Evolutionary conservation across 2,888 invertebrate genomes (phyloP).

Genomic region (Ommatoiulus sabulosus): DNA sequence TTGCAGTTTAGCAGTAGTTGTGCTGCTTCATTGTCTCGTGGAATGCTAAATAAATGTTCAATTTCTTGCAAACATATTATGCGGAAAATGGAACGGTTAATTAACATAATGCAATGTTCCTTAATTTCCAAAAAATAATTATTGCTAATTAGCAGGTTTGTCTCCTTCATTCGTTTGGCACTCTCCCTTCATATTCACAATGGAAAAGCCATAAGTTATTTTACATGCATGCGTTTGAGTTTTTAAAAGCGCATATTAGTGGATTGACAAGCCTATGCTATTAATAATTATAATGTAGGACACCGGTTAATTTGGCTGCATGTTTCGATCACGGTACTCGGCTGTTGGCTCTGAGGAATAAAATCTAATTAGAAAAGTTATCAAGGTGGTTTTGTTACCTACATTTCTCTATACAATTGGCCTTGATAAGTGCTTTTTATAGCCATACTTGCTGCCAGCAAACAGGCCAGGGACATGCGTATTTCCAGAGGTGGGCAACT

Average conservation of each 20-base stretch:
- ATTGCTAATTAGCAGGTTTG: too few species aligned
- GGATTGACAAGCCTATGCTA: neutral
- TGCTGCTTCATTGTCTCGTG: too few species aligned
- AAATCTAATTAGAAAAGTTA: conserved; percentile 7
- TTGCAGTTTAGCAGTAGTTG: too few species aligned
- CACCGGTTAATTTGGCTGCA: neutral
- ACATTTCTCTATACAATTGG: neutral
- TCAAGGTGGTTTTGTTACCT: neutral
- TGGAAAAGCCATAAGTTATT: neutral
- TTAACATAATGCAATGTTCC: too few species aligned
- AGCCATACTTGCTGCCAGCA: neutral
- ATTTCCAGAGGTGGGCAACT: neutral
- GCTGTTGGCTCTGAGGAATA: neutral
- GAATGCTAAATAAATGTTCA: too few species aligned
- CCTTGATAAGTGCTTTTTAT: conserved; percentile 1
- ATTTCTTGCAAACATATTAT: too few species aligned
- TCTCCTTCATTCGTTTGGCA: too few species aligned
- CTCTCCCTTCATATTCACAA: too few species aligned
- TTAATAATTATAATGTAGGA: conserved; percentile 3
- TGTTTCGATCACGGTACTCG: neutral
- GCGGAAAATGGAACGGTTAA: too few species aligned
- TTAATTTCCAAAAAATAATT: too few species aligned
- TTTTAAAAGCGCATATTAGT: neutral
- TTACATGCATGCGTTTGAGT: neutral
- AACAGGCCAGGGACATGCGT: neutral